Evolutionary conservation across 1,140 invertebrate genomes (phyloP).

Genomic region (Bombyx mandarina): DNA sequence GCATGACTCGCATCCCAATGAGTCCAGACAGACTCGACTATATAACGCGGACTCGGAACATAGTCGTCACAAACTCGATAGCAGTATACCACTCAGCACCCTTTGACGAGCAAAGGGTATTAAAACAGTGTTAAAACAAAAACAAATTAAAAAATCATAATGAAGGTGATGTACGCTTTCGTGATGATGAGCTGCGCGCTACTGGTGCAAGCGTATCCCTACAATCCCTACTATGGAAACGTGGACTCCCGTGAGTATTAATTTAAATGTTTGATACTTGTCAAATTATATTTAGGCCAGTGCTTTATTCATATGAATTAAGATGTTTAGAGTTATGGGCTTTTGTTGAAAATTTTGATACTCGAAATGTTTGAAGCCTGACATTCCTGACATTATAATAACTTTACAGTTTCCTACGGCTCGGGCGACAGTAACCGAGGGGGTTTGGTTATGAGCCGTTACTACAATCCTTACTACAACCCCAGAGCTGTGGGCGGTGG

Average conservation of each 20-base stretch:
- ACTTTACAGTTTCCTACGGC: slow-evolving; percentile 47
- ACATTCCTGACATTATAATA: too few species aligned
- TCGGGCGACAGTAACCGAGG: slow-evolving; percentile 40
- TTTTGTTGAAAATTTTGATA: too few species aligned
- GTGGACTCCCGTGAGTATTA: slow-evolving; percentile 48
- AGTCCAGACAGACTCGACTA: slow-evolving; percentile 41
- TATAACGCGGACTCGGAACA: slow-evolving; percentile 37
- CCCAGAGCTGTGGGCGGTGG: slow-evolving; percentile 33
- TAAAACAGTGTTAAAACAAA: slow-evolving; percentile 14
- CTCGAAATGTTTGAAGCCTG: too few species aligned
- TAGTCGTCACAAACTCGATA: slow-evolving; percentile 35
- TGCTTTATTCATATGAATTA: background rate
- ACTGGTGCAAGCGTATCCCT: slow-evolving; percentile 38
- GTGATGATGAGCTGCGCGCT: slow-evolving; percentile 35
- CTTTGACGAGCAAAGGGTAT: slow-evolving; percentile 25
- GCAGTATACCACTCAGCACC: slow-evolving; percentile 36
- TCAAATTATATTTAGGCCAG: too few species aligned
- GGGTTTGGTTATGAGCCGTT: slow-evolving; percentile 50
- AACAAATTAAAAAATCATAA: slow-evolving; percentile 9
- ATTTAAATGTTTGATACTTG: too few species aligned
- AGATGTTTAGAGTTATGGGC: too few species aligned
- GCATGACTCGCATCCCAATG: slow-evolving; percentile 53
- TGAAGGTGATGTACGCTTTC: slow-evolving; percentile 26
- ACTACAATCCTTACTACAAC: slow-evolving; percentile 60
- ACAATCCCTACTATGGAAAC: slow-evolving; percentile 47